Percentiles rank a stretch among this genome's conserved stretches.
phyloP scores from a whole-genome alignment of 2,113 vertebrate genomes.

The Syngnathus typhle region DNA sequence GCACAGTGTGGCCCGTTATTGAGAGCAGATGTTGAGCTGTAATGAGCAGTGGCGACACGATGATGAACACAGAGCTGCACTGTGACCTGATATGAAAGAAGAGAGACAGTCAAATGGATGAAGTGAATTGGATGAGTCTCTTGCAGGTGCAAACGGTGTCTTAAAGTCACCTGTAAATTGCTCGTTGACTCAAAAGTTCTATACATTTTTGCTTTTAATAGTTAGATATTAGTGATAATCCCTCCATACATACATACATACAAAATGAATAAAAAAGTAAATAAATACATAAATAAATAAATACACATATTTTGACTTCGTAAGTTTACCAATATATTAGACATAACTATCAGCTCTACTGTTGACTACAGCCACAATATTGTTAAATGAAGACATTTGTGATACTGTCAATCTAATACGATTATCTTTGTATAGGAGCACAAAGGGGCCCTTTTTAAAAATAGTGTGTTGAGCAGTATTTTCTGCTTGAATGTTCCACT shows the following conservation, averaged over 20 bases:
- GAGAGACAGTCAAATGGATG: conserved; percentile 22
- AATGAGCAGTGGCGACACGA: conserved; percentile 53
- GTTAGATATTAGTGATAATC: too few species aligned
- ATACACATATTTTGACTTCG: too few species aligned
- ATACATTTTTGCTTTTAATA: too few species aligned
- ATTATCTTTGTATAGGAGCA: too few species aligned
- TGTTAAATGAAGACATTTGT: background rate
- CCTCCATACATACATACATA: too few species aligned
- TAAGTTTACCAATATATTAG: too few species aligned
- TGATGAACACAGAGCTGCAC: conserved; percentile 56
- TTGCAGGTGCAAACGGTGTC: conserved; percentile 54
- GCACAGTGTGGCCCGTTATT: conserved; percentile 60
- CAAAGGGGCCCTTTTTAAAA: background rate
- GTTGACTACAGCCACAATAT: too few species aligned
- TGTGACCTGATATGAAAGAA: conserved; percentile 34
- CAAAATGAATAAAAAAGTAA: too few species aligned
- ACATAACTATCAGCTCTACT: too few species aligned
- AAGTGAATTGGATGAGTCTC: conserved; percentile 33
- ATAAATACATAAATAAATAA: too few species aligned
- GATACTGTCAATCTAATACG: too few species aligned
- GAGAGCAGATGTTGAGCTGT: conserved; percentile 69
- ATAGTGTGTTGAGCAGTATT: background rate
- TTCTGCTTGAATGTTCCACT: background rate
- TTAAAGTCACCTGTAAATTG: conserved; percentile 39
- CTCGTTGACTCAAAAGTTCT: background rate